Evolutionary conservation across 1,140 invertebrate genomes (phyloP).

Genomic region (Steinernema feltiae): DNA sequence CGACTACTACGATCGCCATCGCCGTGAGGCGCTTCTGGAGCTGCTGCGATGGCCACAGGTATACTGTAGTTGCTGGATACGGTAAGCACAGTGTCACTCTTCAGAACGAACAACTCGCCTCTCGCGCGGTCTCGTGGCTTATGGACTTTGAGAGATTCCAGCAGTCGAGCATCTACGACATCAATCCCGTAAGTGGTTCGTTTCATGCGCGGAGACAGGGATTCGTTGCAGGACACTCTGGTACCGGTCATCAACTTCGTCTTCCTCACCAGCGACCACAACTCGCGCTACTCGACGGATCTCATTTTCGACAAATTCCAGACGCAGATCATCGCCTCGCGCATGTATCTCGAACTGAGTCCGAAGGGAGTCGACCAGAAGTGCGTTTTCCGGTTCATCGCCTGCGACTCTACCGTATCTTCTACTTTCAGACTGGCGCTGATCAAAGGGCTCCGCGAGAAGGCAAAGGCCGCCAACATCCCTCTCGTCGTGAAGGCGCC

Average conservation of each 20-base stretch:
- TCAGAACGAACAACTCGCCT: background rate
- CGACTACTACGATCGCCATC: constrained; percentile 7
- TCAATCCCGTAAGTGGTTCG: background rate
- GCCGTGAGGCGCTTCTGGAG: background rate
- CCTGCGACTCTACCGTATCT: background rate
- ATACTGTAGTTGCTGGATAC: background rate
- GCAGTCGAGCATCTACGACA: constrained; percentile 8
- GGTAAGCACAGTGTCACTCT: background rate
- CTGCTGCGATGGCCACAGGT: background rate
- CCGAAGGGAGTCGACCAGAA: background rate
- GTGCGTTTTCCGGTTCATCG: background rate
- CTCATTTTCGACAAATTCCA: constrained; percentile 9
- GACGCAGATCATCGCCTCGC: background rate
- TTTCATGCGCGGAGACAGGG: background rate
- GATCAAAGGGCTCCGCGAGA: background rate
- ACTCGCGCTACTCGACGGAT: background rate
- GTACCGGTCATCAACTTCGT: background rate
- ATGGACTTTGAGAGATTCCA: background rate
- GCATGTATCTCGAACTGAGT: background rate
- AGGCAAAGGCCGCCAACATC: background rate
- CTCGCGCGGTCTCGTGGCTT: background rate
- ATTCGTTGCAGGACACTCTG: background rate
- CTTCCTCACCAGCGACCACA: background rate
- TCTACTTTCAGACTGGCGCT: background rate
- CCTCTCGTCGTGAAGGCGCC: background rate